These are phyloP conservation scores for Cebidichthys violaceus DNA, from an alignment of 2,113 vertebrate species.

Conservation along the genomic window DNA sequence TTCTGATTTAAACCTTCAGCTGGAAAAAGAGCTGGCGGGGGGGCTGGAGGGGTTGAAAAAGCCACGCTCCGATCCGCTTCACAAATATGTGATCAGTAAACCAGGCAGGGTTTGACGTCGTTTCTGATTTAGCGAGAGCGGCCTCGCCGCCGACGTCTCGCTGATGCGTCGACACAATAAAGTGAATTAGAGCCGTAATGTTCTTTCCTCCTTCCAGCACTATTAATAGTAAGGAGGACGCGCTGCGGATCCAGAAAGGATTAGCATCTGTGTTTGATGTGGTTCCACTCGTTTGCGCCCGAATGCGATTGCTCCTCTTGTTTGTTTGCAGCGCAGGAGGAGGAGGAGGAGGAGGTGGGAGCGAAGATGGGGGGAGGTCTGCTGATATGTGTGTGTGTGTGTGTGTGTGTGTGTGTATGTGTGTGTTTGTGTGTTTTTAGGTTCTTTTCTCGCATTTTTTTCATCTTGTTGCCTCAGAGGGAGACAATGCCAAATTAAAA, in stretches of 20 bases:
- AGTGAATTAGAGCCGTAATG: slow-evolving; percentile 75
- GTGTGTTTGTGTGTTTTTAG: slow-evolving; percentile 45
- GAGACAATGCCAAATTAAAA: slow-evolving; percentile 65
- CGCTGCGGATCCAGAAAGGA: slow-evolving; percentile 80
- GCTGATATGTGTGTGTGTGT: slow-evolving; percentile 15
- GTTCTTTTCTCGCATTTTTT: slow-evolving; percentile 28
- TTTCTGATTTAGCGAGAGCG: slow-evolving; percentile 64
- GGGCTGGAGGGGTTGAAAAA: slow-evolving; percentile 26
- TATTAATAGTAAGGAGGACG: slow-evolving; percentile 85
- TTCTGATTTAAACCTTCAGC: neutral
- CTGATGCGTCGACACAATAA: slow-evolving; percentile 77
- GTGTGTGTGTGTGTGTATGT: slow-evolving; percentile 19
- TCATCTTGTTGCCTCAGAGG: slow-evolving; percentile 48
- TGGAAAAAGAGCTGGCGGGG: neutral
- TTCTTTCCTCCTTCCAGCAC: slow-evolving; percentile 76
- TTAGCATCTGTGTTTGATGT: slow-evolving; percentile 84
- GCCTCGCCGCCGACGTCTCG: slow-evolving; percentile 54
- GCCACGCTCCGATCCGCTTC: slow-evolving; percentile 34
- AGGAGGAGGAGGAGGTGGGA: slow-evolving; percentile 34
- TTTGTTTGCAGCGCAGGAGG: slow-evolving; percentile 64
- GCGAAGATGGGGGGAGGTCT: neutral
- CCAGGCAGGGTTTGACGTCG: slow-evolving; percentile 59
- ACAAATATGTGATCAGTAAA: slow-evolving; percentile 76
- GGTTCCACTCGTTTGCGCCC: slow-evolving; percentile 77
- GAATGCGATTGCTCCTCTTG: slow-evolving; percentile 76